phyloP scores from a whole-genome alignment of 37 sponge, comb jelly and placozoan species.

The Aplysina aerophoba region DNA sequence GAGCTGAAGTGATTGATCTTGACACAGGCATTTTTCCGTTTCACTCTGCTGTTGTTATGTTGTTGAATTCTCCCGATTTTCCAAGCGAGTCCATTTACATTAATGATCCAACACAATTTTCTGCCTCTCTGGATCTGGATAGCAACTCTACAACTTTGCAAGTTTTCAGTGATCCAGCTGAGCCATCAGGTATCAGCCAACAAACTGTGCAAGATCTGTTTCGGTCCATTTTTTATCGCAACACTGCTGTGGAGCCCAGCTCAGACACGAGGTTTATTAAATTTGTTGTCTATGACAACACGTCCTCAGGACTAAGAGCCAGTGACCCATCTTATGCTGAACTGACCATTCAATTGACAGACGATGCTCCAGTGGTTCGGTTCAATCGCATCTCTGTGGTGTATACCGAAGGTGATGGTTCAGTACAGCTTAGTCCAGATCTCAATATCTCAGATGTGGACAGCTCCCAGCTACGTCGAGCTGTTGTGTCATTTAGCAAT shows the following conservation, averaged over 20 bases:
- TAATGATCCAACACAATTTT: too few species aligned
- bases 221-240: constrained; percentile 34
- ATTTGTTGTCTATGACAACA: constrained; percentile 38
- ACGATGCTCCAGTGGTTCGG: constrained; percentile 55
- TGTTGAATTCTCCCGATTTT: constrained; percentile 30
- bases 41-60: background rate
- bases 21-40: constrained; percentile 43
- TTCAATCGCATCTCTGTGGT: constrained; percentile 6
- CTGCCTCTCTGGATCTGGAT: too few species aligned
- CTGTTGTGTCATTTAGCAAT: constrained; percentile 23
- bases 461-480: constrained; percentile 30
- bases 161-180: too few species aligned
- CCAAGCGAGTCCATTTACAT: constrained; percentile 14
- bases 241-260: constrained; percentile 44
- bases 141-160: too few species aligned
- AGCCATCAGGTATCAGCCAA: too few species aligned
- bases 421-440: constrained; percentile 24
- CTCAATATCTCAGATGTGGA: constrained; percentile 57
- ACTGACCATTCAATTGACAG: constrained; percentile 19
- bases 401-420: constrained; percentile 53
- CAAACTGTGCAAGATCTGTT: constrained; percentile 27
- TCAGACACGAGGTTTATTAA: constrained; percentile 19
- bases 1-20: constrained; percentile 33
- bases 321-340: background rate
- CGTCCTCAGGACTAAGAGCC: background rate